Base-by-base conservation (phyloP, 2,888 invertebrate genomes). In the Heliconius charithonia region DNA sequence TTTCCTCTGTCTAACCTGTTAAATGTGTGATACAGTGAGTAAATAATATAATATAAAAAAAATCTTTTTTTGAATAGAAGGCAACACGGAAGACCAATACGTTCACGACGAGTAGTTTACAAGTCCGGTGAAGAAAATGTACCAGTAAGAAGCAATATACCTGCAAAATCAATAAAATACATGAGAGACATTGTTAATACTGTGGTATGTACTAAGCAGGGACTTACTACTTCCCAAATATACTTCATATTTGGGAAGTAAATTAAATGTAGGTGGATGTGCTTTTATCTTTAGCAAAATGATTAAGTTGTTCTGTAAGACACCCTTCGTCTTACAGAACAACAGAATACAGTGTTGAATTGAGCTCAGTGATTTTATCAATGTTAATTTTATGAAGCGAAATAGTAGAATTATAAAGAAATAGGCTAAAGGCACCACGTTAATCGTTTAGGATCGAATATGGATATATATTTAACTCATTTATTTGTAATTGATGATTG, bases 121-220 rank as follows among this genome's bases (percentile, higher is more conserved):
- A 95, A 94, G 80, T 87, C 86, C 51, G 95, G 95, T 0, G 93
- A 94, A 77, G 94, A 93, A 74, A 95, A 95, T 76, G 94, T 95
- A 0, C 95, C 95, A 0, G 88, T 94, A 0, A 81, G 94, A 82
- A 95, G 90, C 78, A 89, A 95, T 79, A 94, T 95, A 16, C 91
- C 93, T 0, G 89, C 93, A n/a, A 95, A 93, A 80, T 90, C 92
- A 10, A 89, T 93, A 80, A 95, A 94, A 77, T 95, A 94, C 59
- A 91, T 95, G 93, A 84, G 95, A 51, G 95, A 95, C 79, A 89
- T 94, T 25, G 94, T 95, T 41, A 95, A 93, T 78, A 95, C 95
- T 71, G 91, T 95, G 77, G 95, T 95, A 79, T 87, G 93, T 90
- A 71, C 41, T 13, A n/a, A n/a, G n/a, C n/a, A n/a, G n/a, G n/a